Base-by-base conservation (phyloP, 2,888 invertebrate genomes). In the Nomada lathburiana region DNA sequence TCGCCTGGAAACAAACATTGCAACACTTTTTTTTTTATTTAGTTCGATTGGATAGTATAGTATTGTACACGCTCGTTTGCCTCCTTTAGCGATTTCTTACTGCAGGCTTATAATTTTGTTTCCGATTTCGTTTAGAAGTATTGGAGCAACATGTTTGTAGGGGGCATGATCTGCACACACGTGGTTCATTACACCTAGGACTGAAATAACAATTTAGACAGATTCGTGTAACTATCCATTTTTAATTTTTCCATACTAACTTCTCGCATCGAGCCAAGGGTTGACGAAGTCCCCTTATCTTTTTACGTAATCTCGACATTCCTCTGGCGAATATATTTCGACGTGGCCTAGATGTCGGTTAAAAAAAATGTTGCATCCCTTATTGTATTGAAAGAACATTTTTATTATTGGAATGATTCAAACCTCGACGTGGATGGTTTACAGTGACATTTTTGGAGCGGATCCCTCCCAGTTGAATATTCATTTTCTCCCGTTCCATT, bases 271-370 rank as follows among this genome's bases (percentile, higher is more conserved):
- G 18, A 9, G 42, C 16, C 3, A 72, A 55, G 23, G 18, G 2
- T 16, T n/a, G 11, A 57, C 16, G 47, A 1, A 76, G 23, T 29
- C 42, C 63, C 2, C 62, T 44, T 16, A 85, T 42, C 52, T 57
- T 62, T 47, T 26, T 76, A 52, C 71, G 59, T 23, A 83, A 26
- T 16, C 16, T 60, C n/a, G 59, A 42, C 0, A 78, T 47, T 59
- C 84, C 71, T 69, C 57, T 78, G 16, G 11, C 53, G 18, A 86
- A 59, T 44, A 68, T 9, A 13, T 63, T 67, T 57, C 13, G 23
- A 16, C 47, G 18, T 9, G 16, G 1, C 5, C 79, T 80, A 50
- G 47, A n/a, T 26, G n/a, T 53, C 7, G 42, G 52, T 62, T 47
- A n/a, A 3, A 2, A 26, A 0, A 26, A 62, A 42, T 50, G 2